These are phyloP conservation scores for Vidua chalybeata DNA, from an alignment of 2,113 vertebrate genomes.

Conservation along the genomic window DNA sequence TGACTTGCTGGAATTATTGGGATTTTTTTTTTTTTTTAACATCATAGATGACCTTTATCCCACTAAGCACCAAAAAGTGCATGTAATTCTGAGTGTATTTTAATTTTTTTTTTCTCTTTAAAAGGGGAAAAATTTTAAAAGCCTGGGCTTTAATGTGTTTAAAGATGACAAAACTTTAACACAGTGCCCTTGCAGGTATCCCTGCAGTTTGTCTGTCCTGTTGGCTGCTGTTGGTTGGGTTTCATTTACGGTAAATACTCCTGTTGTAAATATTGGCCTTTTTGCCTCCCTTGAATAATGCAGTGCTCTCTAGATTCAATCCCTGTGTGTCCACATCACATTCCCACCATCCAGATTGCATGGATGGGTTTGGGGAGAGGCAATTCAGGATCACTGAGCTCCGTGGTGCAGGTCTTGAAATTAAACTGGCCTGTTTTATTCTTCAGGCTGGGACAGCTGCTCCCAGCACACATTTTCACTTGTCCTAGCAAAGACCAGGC, in stretches of 20 bases:
- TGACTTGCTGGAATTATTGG: background rate
- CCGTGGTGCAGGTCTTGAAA: background rate
- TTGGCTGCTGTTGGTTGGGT: background rate
- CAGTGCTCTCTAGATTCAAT: background rate
- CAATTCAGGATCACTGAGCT: background rate
- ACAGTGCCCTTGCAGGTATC: background rate
- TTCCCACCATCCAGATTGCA: background rate
- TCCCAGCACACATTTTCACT: fast-evolving
- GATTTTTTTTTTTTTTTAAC: background rate
- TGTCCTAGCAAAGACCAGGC: background rate
- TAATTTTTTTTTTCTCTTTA: background rate
- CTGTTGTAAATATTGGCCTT: background rate
- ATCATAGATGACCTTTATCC: background rate
- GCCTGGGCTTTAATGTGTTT: background rate
- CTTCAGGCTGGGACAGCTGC: background rate
- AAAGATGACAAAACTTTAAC: background rate
- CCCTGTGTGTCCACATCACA: background rate
- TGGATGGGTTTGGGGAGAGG: background rate
- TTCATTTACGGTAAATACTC: constrained; percentile 24
- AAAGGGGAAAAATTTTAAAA: background rate
- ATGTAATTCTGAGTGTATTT: fast-evolving
- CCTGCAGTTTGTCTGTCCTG: background rate
- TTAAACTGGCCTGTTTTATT: background rate
- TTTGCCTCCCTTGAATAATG: background rate
- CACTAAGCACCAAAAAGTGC: background rate